Conservation (phyloP, 2,888 invertebrate species). For the Marasmarcha lunaedactyla region DNA sequence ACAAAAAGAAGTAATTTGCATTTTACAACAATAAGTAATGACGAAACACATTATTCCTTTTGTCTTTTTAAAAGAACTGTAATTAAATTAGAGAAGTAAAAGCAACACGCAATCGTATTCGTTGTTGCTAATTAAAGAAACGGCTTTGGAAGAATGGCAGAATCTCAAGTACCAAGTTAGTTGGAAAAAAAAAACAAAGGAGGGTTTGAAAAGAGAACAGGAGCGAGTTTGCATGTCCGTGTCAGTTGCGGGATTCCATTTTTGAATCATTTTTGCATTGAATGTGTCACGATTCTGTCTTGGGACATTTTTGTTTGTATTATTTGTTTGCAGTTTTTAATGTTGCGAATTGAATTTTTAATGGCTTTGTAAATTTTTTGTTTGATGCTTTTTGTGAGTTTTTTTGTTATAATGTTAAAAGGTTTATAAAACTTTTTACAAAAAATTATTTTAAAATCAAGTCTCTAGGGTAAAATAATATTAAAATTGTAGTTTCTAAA, state of each 20-base stretch:
- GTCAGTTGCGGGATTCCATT: conserved; percentile 47
- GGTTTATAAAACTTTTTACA: too few species aligned
- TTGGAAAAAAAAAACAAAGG: conserved; percentile 37
- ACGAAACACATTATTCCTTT: conserved; percentile 51
- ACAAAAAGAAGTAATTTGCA: conserved; percentile 39
- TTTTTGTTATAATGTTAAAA: too few species aligned
- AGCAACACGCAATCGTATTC: conserved; percentile 62
- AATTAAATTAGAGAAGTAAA: conserved; percentile 65
- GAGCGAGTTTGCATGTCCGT: conserved; percentile 55
- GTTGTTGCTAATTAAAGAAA: conserved; percentile 66
- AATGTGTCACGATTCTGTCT: conserved; percentile 18
- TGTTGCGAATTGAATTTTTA: conserved; percentile 5
- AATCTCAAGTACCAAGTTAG: conserved; percentile 63
- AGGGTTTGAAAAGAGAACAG: conserved; percentile 50
- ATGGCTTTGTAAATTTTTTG: too few species aligned
- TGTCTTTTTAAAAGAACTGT: conserved; percentile 44
- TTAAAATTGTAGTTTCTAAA: too few species aligned
- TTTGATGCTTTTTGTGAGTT: too few species aligned
- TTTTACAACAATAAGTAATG: conserved; percentile 44
- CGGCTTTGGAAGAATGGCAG: conserved; percentile 51
- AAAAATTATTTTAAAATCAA: too few species aligned
- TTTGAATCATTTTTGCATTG: conserved; percentile 36
- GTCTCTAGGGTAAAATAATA: too few species aligned
- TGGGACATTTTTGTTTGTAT: conserved; percentile 19
- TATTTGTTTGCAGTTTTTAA: conserved; percentile 12